Conservation (phyloP, 23 tunicate genomes). For the Phallusia fumigata region DNA sequence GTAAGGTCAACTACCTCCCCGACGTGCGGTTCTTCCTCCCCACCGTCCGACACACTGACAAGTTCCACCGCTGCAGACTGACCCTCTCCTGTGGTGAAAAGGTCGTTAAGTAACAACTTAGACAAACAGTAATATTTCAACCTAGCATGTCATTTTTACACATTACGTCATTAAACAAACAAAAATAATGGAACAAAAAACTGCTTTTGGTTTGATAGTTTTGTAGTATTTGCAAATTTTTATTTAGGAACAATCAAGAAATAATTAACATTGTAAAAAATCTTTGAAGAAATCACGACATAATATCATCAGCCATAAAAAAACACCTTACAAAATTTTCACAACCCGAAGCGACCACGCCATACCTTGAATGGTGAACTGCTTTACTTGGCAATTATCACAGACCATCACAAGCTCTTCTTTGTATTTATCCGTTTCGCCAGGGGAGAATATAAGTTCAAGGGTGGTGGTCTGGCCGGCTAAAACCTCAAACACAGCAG, state of each 20-base stretch:
- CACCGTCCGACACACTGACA: slow-evolving; percentile 71
- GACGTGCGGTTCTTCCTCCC: slow-evolving; percentile 44
- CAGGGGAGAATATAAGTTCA: slow-evolving; percentile 75
- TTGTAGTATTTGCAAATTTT: too few species aligned
- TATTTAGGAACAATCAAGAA: too few species aligned
- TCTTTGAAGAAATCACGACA: too few species aligned
- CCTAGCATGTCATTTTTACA: too few species aligned
- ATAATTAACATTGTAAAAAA: too few species aligned
- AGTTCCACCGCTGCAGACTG: slow-evolving; percentile 75
- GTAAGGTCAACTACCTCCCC: slow-evolving; percentile 75
- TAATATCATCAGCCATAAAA: too few species aligned
- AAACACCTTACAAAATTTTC: too few species aligned
- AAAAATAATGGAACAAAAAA: too few species aligned
- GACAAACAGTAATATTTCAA: too few species aligned
- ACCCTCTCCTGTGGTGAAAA: slow-evolving; percentile 46
- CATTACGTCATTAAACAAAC: background rate
- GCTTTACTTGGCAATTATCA: slow-evolving; percentile 87
- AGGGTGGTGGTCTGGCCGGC: slow-evolving; percentile 54
- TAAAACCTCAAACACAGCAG: slow-evolving; percentile 74
- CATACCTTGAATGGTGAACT: slow-evolving; percentile 67
- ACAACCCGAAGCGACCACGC: background rate
- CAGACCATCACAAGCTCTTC: slow-evolving; percentile 81
- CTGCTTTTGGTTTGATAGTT: too few species aligned
- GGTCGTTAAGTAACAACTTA: too few species aligned
- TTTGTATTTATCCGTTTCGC: slow-evolving; percentile 28